Evolutionary conservation across 1,140 invertebrate genomes (phyloP).

Genomic region (Brachionus koreanus): DNA sequence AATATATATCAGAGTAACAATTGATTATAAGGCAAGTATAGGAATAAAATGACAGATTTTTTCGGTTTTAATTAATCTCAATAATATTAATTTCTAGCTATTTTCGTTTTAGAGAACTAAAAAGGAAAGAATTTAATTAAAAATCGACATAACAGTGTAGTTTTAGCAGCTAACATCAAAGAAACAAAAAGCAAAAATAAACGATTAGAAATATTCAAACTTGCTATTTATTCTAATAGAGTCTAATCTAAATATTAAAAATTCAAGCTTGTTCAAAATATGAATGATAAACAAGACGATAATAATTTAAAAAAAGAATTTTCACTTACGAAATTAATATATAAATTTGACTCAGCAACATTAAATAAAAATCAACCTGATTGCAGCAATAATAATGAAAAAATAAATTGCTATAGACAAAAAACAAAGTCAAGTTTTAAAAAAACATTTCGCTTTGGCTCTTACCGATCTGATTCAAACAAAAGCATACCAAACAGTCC

Average conservation of each 20-base stretch:
- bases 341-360: constrained; percentile 21
- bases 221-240: neutral
- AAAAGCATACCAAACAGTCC: neutral
- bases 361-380: neutral
- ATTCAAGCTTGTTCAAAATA: neutral
- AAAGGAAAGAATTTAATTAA: neutral
- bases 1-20: neutral
- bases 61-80: neutral
- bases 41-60: neutral
- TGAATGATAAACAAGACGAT: constrained; percentile 30
- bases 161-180: neutral
- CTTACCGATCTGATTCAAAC: neutral
- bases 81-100: neutral
- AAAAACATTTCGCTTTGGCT: neutral
- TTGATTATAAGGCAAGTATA: neutral
- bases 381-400: neutral
- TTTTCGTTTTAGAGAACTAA: neutral
- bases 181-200: neutral
- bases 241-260: neutral
- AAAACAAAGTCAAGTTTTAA: constrained; percentile 1
- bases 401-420: neutral
- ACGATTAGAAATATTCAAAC: neutral
- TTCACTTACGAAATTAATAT: constrained; percentile 18
- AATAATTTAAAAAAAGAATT: constrained; percentile 18
- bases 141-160: neutral